A percentile compares a stretch with the other conserved stretches of the same genome.
These are phyloP conservation scores for Paraplagusia blochii DNA, from an alignment of 2,113 vertebrate genomes.

Conservation along the genomic window DNA sequence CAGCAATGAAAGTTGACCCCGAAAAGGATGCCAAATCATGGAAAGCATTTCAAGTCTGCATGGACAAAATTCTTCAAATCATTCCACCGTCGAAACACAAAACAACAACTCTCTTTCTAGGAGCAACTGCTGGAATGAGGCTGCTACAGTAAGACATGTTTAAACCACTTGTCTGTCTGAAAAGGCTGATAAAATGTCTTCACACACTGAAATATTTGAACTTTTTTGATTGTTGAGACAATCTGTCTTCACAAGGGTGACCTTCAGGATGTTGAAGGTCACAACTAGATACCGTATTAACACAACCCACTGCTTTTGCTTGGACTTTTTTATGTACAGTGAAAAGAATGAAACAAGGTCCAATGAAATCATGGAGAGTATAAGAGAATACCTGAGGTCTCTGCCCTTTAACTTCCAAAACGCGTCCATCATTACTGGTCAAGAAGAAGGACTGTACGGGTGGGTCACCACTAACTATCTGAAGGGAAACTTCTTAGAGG, in stretches of 20 bases:
- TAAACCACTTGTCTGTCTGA: too few relatives aligned
- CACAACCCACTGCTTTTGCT: too few relatives aligned
- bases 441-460: constrained; percentile 93
- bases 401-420: constrained; percentile 88
- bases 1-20: constrained; percentile 76
- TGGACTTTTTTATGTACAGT: constrained; percentile 42
- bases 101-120: constrained; percentile 82
- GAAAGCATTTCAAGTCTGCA: constrained; percentile 76
- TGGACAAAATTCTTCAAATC: constrained; percentile 67
- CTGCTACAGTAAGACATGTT: constrained; percentile 82
- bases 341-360: constrained; percentile 79
- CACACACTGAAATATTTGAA: too few relatives aligned
- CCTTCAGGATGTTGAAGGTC: too few relatives aligned
- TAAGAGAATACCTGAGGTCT: constrained; percentile 81
- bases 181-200: too few relatives aligned
- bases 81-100: constrained; percentile 79
- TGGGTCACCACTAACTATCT: constrained; percentile 99
- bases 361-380: constrained; percentile 75
- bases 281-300: too few relatives aligned
- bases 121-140: constrained; percentile 96
- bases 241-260: too few relatives aligned
- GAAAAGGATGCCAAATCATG: constrained; percentile 58
- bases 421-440: constrained; percentile 88
- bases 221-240: too few relatives aligned
- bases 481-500: constrained; percentile 90